Evolutionary conservation across 2,797 vertebrate species (phyloP).

Genomic region (Smutsia temminckii): DNA sequence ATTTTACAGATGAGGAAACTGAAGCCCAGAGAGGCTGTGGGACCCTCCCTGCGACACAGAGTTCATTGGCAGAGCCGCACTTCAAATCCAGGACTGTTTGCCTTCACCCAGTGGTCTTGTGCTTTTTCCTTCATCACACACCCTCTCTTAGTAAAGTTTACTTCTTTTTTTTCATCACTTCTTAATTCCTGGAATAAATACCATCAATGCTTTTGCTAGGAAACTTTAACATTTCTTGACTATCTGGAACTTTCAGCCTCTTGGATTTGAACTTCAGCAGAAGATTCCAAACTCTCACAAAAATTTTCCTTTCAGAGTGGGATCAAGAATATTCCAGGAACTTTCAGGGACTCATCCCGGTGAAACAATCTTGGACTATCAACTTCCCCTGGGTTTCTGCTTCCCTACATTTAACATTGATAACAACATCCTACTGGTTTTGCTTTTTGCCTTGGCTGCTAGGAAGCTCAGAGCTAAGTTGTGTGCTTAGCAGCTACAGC

Average conservation of each 20-base stretch:
- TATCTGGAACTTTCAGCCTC: not conserved
- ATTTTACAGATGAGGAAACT: not conserved
- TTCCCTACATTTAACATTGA: fast-evolving
- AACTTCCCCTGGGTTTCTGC: not conserved
- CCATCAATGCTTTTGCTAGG: not conserved
- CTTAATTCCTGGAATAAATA: not conserved
- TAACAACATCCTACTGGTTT: not conserved
- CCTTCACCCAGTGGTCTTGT: not conserved
- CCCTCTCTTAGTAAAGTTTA: not conserved
- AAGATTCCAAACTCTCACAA: not conserved
- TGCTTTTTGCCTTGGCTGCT: not conserved
- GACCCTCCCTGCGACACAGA: no score
- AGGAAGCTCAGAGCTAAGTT: not conserved
- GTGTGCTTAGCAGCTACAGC: not conserved
- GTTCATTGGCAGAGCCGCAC: not conserved
- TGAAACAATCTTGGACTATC: not conserved
- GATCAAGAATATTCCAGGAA: not conserved
- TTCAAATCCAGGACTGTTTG: not conserved
- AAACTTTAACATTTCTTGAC: not conserved
- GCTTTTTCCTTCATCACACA: not conserved
- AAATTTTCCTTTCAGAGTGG: not conserved
- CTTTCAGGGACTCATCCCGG: not conserved
- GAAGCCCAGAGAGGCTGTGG: not conserved
- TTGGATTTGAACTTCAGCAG: not conserved
- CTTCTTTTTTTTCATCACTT: not conserved